Evolutionary conservation across 2,888 invertebrate species (phyloP).

Genomic region (Meta bourneti): DNA sequence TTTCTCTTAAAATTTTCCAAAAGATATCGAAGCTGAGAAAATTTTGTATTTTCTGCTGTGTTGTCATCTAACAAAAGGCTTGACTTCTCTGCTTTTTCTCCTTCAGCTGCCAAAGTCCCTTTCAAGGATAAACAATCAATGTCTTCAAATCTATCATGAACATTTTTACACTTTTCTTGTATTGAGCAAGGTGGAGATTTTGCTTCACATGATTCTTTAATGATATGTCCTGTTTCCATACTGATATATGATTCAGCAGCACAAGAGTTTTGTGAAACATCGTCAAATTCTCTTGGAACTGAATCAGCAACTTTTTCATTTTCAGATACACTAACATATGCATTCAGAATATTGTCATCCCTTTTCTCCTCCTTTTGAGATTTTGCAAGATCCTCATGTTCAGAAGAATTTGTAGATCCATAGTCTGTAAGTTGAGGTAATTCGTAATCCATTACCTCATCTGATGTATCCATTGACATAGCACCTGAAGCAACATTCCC

Average conservation of each 20-base stretch:
- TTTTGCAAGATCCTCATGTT: neutral
- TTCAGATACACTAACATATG: neutral
- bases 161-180: neutral
- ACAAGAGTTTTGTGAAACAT: neutral
- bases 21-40: slow-evolving; percentile 66
- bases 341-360: neutral
- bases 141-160: neutral
- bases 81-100: neutral
- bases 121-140: no score
- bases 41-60: slow-evolving; percentile 11
- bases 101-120: neutral
- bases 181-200: neutral
- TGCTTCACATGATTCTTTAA: neutral
- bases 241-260: neutral
- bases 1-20: slow-evolving; percentile 41
- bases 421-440: slow-evolving; percentile 55
- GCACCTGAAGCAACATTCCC: neutral
- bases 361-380: neutral
- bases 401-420: neutral
- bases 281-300: neutral
- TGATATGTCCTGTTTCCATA: neutral
- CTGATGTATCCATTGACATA: neutral
- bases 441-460: slow-evolving; percentile 8
- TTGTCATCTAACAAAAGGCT: neutral
- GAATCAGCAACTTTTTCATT: neutral